Evolutionary conservation across 2,797 vertebrate species (phyloP), one percentile per base, ranked within the genome.

Genomic region (Leptoclinus maculatus): DNA sequence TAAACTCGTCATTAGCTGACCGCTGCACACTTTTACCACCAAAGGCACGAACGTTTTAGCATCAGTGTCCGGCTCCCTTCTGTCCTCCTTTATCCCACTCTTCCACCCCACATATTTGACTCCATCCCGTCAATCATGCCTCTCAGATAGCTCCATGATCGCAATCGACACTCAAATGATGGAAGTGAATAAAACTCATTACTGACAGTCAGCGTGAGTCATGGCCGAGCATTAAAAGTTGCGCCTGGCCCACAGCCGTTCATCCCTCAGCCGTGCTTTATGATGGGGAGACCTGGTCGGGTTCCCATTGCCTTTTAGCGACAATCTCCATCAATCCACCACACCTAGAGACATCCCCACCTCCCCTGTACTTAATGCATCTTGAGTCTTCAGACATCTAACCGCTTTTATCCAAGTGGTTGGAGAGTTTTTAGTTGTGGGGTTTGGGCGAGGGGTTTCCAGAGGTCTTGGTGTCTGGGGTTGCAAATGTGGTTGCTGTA

Each of bases 131-230:
- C 96, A 97, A 97, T 99, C 97, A 97, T 91, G 86, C 90, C 92
- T 94, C 96, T 96, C 95, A 96, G 97, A 97, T 96, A 96, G 97
- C 95, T 93, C 96, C 95, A 96, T 99, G 97, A 99, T 99, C 95
- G 97, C 96, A 97, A 99, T 99, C 97, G 98, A 99, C 97, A 97
- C 96, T 96, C 95, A 96, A 96, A 99, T 99, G 97, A 99, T 99
- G 96, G 97, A 99, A 97, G 97, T 97, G 97, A 99, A 98, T 99
- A 98, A 98, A 99, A 98, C 93, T 97, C 97, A 98, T 97, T 97
- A 97, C 96, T 95, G 96, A 97, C 96, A 97, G 96, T 97, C 97
- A 97, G 71, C 1, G 39, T 93, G 93, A 94, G 90, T 94, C 91
- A 94, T 92, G 79, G 86, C 53, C 92, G 94, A 94, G 93, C 96